Percentiles rank a stretch among this genome's conserved stretches.
Evolutionary conservation across 1,140 invertebrate species (phyloP).

Genomic region (Lordiphosa clarofinis): DNA sequence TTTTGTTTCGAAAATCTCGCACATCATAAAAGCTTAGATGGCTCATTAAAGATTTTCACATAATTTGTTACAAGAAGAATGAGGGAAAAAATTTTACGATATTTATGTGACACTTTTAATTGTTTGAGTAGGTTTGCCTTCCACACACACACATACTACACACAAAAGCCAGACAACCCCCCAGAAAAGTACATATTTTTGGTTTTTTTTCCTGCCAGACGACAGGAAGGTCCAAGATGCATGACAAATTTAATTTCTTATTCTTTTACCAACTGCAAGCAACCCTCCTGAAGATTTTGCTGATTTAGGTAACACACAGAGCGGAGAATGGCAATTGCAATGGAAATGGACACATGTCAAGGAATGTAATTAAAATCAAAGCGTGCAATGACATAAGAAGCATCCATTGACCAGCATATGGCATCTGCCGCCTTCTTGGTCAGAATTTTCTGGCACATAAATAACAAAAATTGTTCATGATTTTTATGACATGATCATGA

Average conservation of each 20-base stretch:
- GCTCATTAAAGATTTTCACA: slow-evolving; percentile 64
- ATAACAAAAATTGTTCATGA: slow-evolving; percentile 26
- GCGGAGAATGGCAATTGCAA: slow-evolving; percentile 25
- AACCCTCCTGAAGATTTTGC: slow-evolving; percentile 30
- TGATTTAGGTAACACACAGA: slow-evolving; percentile 27
- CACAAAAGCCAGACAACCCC: slow-evolving; percentile 14
- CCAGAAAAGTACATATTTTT: slow-evolving; percentile 1
- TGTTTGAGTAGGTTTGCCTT: slow-evolving; percentile 61
- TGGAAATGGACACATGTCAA: slow-evolving; percentile 62
- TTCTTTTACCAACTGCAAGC: slow-evolving; percentile 43
- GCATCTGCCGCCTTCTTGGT: slow-evolving; percentile 54
- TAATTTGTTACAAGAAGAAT: slow-evolving; percentile 55
- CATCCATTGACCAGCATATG: slow-evolving; percentile 16
- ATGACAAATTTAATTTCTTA: slow-evolving; percentile 76
- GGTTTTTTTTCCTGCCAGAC: slow-evolving; percentile 6
- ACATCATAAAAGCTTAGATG: slow-evolving; percentile 57
- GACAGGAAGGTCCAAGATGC: slow-evolving; percentile 50
- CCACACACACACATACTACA: slow-evolving; percentile 8
- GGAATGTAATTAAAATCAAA: slow-evolving; percentile 68
- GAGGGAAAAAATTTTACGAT: slow-evolving; percentile 54
- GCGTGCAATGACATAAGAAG: slow-evolving; percentile 60
- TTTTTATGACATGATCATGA: slow-evolving; percentile 35
- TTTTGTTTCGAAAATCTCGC: slow-evolving; percentile 26
- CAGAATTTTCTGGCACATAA: slow-evolving; percentile 48
- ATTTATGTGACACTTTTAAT: slow-evolving; percentile 72